phyloP scores from a whole-genome alignment of 1,140 invertebrate species.

The Caenorhabditis tropicalis region DNA sequence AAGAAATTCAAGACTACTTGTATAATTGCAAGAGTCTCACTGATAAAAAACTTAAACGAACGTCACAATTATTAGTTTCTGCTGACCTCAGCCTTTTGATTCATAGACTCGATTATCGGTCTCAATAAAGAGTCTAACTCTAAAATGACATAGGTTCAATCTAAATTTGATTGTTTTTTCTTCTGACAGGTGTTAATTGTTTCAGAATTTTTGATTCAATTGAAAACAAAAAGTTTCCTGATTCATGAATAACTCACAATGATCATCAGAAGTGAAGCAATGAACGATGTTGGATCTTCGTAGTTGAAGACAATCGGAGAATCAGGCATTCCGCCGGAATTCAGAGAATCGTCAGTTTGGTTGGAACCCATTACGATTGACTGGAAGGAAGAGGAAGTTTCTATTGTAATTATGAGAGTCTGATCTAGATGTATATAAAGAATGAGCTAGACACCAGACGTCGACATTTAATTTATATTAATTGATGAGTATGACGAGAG shows the following conservation, averaged over 20 bases:
- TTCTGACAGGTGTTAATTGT: not conserved
- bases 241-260: constrained; percentile 8
- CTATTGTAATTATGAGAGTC: not conserved
- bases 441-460: not conserved
- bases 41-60: no score
- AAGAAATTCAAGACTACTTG: no score
- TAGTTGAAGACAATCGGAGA: not conserved
- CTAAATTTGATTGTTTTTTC: not conserved
- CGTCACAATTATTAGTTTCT: no score
- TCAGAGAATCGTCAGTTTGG: not conserved
- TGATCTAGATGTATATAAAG: not conserved
- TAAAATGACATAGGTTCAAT: not conserved
- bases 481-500: not conserved
- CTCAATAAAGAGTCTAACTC: not conserved
- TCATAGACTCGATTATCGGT: no score
- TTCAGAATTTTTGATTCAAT: not conserved
- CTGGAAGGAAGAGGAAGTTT: not conserved
- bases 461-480: not conserved
- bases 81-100: no score
- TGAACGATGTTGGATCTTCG: not conserved
- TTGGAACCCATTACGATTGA: not conserved
- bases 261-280: constrained; percentile 1
- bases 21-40: no score
- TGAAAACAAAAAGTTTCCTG: not conserved
- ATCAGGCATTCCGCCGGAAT: not conserved